Base-by-base conservation (phyloP, 2,888 invertebrate genomes). In the Ichneumon xanthorius region DNA sequence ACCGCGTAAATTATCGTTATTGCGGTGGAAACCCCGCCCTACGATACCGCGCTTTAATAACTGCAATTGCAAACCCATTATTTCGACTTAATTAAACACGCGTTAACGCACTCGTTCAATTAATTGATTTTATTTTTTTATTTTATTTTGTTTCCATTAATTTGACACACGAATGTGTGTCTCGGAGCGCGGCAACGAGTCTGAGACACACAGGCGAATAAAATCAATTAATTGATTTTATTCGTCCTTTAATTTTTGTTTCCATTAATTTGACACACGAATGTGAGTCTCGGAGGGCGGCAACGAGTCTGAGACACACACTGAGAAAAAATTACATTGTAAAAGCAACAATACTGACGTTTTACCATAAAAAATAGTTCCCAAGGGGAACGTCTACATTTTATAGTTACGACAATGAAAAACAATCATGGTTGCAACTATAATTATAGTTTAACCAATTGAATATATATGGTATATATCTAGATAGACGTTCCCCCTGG, bases 41-140 rank as follows among this genome's bases (percentile, higher is more conserved):
- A 61, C 33, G 37, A 33, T 71, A 45, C 45, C 71, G 0, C 48
- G 65, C 65, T 48, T 63, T 75, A 78, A 78, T 78, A 55, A 33
- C 16, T 40, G 53, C 9, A 73, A 75, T 85, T 78, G 75, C 71
- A 71, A 63, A 19, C 6, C 22, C 7, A 16, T 73, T 61, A 55
- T 78, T 75, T n/a, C 63, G 68, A 73, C 26, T 68, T 81, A 55
- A 85, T 85, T 78, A 70, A 85, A 70, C 63, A 63, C 45, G 16
- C 70, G 70, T 63, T 61, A 76, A 58, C 30, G 14, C 53, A 33
- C 14, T n/a, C 9, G 53, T 14, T 33, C 26, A 4, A 45, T 19
- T 67, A 11, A 7, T 45, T 53, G n/a, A 55, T 26, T 55, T 26
- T n/a, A 26, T n/a, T n/a, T n/a, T n/a, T n/a, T n/a, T n/a, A n/a